Conservation (phyloP, 1,140 invertebrate genomes). For the Camponotus vicinus region DNA sequence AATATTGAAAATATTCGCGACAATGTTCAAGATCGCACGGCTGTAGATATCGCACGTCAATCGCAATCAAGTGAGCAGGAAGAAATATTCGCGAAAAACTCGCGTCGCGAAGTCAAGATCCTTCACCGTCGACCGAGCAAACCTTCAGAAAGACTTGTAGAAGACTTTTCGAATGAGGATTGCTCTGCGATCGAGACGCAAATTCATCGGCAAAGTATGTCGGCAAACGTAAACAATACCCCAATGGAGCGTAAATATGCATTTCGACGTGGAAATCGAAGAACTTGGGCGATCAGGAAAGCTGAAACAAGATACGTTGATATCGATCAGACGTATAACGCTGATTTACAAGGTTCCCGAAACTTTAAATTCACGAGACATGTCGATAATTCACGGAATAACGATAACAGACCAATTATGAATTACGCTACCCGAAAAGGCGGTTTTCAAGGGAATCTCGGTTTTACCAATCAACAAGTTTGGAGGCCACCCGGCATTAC, state of each 20-base stretch:
- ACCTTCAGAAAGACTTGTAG: neutral
- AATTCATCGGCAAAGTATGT: neutral
- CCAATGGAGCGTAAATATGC: neutral
- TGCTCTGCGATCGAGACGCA: neutral
- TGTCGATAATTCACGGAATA: neutral
- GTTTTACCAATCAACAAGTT: neutral
- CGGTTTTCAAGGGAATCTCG: neutral
- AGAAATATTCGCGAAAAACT: neutral
- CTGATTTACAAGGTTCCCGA: neutral
- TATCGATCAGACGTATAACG: neutral
- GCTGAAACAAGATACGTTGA: neutral
- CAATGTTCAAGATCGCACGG: neutral
- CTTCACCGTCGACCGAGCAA: neutral
- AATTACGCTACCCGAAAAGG: neutral
- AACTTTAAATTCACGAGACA: neutral
- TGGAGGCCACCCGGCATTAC: constrained; percentile 7
- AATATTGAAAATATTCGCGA: neutral
- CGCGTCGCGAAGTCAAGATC: neutral
- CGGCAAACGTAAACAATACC: neutral
- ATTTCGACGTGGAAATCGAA: neutral
- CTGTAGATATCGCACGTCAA: neutral
- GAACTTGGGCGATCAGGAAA: neutral
- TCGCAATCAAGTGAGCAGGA: neutral
- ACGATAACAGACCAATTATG: neutral
- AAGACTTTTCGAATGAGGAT: neutral